Percentiles rank a stretch among this genome's conserved stretches.
phyloP scores from a whole-genome alignment of 2,113 vertebrate genomes.

The Thryonomys swinderianus region DNA sequence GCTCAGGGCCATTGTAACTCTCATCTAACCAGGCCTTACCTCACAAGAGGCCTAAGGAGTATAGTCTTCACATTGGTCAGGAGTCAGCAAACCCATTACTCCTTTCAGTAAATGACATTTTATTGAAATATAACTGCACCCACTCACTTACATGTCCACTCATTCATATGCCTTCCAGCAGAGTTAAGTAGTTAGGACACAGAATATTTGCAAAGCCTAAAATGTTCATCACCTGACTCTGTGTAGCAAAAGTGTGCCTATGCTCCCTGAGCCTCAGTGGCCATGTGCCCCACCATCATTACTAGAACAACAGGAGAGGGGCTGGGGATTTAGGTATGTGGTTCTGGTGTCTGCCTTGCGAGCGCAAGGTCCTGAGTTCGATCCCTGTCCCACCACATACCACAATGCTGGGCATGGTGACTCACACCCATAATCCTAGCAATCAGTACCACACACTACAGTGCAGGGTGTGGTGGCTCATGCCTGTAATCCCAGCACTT shows the following conservation, averaged over 20 bases:
- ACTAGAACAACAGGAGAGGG: background rate
- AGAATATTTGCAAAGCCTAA: background rate
- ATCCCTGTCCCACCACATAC: too few relatives aligned
- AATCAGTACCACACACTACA: too few relatives aligned
- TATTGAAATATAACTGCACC: background rate
- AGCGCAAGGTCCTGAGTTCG: too few relatives aligned
- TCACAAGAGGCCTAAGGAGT: background rate
- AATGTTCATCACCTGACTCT: background rate
- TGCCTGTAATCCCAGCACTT: too few relatives aligned
- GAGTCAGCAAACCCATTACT: background rate
- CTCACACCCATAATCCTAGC: too few relatives aligned
- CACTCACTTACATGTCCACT: background rate
- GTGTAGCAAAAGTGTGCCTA: background rate
- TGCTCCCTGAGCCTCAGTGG: fast-evolving
- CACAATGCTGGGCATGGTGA: too few relatives aligned
- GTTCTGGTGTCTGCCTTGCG: too few relatives aligned
- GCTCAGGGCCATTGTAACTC: background rate
- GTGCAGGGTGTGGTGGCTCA: too few relatives aligned
- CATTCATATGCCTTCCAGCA: background rate
- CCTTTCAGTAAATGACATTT: background rate
- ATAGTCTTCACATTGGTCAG: background rate
- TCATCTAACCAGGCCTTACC: background rate
- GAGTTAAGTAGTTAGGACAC: background rate
- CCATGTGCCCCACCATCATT: background rate
- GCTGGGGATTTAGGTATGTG: too few relatives aligned